Base-by-base conservation (phyloP, 1,140 invertebrate genomes). In the Medauroidea extradentata region DNA sequence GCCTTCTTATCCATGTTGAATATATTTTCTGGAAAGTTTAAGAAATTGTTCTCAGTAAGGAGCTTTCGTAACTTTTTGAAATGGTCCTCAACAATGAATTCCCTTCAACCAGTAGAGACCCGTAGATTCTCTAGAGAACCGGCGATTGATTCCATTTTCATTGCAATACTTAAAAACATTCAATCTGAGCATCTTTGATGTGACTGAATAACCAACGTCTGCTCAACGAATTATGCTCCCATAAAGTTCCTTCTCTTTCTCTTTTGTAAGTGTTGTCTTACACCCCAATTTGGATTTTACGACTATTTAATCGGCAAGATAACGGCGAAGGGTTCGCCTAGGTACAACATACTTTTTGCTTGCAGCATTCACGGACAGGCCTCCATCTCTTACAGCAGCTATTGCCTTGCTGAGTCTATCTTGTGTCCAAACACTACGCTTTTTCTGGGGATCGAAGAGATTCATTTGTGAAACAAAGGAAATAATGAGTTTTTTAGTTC, bases 1-100 rank as follows among this genome's bases (percentile, higher is more conserved):
- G 69, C 72, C 57, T 76, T 78, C 63, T 78, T 71, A 64, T 76
- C 75, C 57, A 76, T 67, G 55, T 76, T 76, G 58, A 63, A 75
- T 21, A 76, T 71, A 11, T 46, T 61, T 58, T 75, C 49, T 51
- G 69, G 69, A 49, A 61, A 59, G 51, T 69, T 43, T 18, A 19
- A 46, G 23, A 76, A 43, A 41, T 69, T 51, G 11, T 34, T 34
- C 29, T 34, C 29, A 7, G 65, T 56, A 38, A 71, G 63, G 3
- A 74, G 58, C 1, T 64, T 49, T 59, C 73, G 71, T 42, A 52
- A 18, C 42, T 25, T 8, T 70, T 34, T 25, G 64, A 39, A 25
- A 63, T 61, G 41, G 70, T 41, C 27, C 63, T 46, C 42, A 62
- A 62, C 16, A 71, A 53, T n/a, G n/a, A 61, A 70, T 67, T 29